A percentile compares a stretch with the other conserved stretches of the same genome.
phyloP scores from a whole-genome alignment of 2,797 vertebrate species.

The Hybognathus amarus region DNA sequence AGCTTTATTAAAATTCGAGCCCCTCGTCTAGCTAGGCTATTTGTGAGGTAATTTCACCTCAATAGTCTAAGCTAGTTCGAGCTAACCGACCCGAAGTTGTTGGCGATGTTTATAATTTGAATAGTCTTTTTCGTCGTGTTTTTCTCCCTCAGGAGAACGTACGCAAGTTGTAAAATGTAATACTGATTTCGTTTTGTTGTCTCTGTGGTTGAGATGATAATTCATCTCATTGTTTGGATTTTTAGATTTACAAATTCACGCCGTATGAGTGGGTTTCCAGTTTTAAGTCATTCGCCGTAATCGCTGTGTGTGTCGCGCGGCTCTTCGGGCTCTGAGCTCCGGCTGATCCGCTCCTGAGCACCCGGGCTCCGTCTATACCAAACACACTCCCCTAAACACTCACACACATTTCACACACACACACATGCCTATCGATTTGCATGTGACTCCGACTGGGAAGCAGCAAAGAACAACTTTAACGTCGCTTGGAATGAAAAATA shows the following conservation, averaged over 20 bases:
- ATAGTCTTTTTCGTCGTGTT: not conserved
- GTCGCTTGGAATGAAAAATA: conserved; percentile 70
- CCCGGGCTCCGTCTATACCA: conserved; percentile 74
- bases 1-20: conserved; percentile 32
- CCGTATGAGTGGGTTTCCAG: not conserved
- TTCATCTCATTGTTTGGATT: not conserved
- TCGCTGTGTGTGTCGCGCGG: conserved; percentile 54
- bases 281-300: conserved; percentile 53
- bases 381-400: conserved; percentile 65
- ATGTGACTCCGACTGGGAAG: conserved; percentile 80
- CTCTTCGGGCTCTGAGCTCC: conserved; percentile 67
- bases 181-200: not conserved
- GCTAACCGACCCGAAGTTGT: conserved; percentile 26
- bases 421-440: conserved; percentile 79
- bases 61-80: conserved; percentile 9
- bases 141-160: not conserved
- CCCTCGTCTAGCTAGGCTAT: conserved; percentile 28
- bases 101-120: conserved; percentile 46
- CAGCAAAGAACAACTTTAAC: conserved; percentile 76
- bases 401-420: conserved; percentile 64
- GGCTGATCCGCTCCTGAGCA: conserved; percentile 76
- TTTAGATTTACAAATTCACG: not conserved
- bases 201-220: not conserved
- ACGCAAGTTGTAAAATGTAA: not conserved
- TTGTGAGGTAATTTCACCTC: conserved; percentile 31